These are phyloP conservation scores for Mormyrus iriodes DNA, from an alignment of 2,113 vertebrate genomes.

Conservation along the genomic window DNA sequence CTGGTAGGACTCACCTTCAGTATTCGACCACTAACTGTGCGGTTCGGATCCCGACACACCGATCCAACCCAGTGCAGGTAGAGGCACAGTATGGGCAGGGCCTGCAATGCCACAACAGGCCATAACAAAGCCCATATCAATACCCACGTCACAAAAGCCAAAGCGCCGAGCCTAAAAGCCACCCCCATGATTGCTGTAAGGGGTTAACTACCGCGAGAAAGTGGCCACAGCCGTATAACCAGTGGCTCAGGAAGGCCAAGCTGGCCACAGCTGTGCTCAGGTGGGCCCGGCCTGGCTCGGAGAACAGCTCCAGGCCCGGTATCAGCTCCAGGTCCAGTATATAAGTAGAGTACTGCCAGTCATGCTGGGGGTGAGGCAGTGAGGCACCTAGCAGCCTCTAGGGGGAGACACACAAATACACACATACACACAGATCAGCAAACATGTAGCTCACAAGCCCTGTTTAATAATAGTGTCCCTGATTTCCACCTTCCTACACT, in stretches of 20 bases:
- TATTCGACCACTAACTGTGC: slow-evolving; percentile 71
- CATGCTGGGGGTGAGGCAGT: slow-evolving; percentile 68
- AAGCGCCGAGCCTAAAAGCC: background rate
- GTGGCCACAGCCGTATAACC: slow-evolving; percentile 73
- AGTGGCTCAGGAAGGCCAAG: slow-evolving; percentile 74
- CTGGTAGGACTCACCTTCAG: slow-evolving; percentile 71
- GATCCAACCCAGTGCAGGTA: slow-evolving; percentile 75
- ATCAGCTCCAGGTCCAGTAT: slow-evolving; percentile 63
- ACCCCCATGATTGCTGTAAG: background rate
- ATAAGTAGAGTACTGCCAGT: slow-evolving; percentile 72
- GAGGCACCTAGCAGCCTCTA: slow-evolving; percentile 79
- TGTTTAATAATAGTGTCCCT: background rate
- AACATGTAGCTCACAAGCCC: background rate
- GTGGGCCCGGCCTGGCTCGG: slow-evolving; percentile 66
- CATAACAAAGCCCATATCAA: background rate
- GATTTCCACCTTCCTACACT: background rate
- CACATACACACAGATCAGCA: background rate
- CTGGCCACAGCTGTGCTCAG: slow-evolving; percentile 64
- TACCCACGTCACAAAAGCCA: background rate
- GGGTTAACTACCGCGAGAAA: slow-evolving; percentile 62
- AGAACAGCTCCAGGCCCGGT: slow-evolving; percentile 82
- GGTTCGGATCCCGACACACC: slow-evolving; percentile 71
- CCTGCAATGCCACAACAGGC: slow-evolving; percentile 51
- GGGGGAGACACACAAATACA: background rate
- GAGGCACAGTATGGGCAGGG: slow-evolving; percentile 75